Evolutionary conservation across 2,888 invertebrate species (phyloP).

Genomic region (Deroplatys truncata): DNA sequence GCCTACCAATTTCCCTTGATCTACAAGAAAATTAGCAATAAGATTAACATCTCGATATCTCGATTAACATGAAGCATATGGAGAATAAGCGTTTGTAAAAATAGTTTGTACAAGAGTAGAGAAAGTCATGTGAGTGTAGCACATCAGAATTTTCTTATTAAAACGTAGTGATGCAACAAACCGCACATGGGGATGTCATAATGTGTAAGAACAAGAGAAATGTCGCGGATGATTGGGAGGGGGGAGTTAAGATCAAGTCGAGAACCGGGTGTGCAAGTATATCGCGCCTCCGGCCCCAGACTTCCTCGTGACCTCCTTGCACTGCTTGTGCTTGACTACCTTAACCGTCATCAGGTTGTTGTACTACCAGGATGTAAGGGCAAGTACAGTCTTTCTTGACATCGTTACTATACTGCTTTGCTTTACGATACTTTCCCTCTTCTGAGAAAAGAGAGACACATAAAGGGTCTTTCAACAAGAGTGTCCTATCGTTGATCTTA

Average conservation of each 20-base stretch:
- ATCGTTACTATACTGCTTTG: not conserved
- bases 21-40: too few species aligned
- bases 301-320: not conserved
- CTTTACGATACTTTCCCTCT: not conserved
- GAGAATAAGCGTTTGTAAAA: too few species aligned
- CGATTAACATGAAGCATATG: too few species aligned
- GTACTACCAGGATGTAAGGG: not conserved
- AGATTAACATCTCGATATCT: too few species aligned
- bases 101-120: too few species aligned
- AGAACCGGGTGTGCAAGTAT: not conserved
- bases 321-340: not conserved
- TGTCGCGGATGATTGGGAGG: not conserved
- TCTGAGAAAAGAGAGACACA: not conserved
- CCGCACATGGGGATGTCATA: not conserved
- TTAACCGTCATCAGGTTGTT: not conserved
- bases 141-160: too few species aligned
- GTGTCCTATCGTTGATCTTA: too few species aligned
- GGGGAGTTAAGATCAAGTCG: not conserved
- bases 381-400: not conserved
- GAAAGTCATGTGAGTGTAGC: too few species aligned
- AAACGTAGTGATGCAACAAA: too few species aligned
- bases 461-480: too few species aligned
- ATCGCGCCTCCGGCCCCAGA: not conserved
- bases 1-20: too few species aligned
- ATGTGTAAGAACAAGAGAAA: not conserved